Percentiles rank a stretch among this genome's conserved stretches.
phyloP scores from a whole-genome alignment of 1,140 invertebrate genomes.

The Galleria mellonella region DNA sequence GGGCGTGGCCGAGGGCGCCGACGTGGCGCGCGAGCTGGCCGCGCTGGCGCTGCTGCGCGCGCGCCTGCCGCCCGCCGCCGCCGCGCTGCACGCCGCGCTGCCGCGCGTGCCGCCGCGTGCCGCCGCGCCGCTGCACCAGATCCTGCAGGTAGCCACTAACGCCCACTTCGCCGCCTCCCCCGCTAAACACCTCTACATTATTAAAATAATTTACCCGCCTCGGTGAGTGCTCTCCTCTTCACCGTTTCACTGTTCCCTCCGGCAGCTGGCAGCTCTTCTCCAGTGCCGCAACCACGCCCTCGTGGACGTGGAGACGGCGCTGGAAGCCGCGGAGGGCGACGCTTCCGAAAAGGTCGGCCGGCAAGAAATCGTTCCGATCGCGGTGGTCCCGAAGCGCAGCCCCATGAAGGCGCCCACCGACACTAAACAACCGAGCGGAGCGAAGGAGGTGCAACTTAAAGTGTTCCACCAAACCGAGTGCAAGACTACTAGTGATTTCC shows the following conservation, averaged over 20 bases:
- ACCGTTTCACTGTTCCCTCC: not conserved
- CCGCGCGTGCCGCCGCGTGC: constrained; percentile 28
- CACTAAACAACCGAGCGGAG: constrained; percentile 19
- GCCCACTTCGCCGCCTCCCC: too few species aligned
- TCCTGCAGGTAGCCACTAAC: constrained; percentile 47
- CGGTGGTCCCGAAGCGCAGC: constrained; percentile 15
- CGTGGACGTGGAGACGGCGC: constrained; percentile 58
- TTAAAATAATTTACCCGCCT: too few species aligned
- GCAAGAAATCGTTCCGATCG: constrained; percentile 40
- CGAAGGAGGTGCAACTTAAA: constrained; percentile 55
- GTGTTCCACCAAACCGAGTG: constrained; percentile 55
- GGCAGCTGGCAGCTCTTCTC: constrained; percentile 52
- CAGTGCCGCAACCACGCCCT: constrained; percentile 59
- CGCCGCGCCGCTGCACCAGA: constrained; percentile 27
- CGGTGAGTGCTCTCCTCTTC: too few species aligned
- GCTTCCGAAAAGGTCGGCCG: constrained; percentile 26
- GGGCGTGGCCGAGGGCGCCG: constrained; percentile 43
- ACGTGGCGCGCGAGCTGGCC: constrained; percentile 45
- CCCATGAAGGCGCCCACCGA: constrained; percentile 9
- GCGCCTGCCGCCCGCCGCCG: constrained; percentile 37
- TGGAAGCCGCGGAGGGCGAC: constrained; percentile 58
- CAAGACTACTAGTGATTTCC: constrained; percentile 36
- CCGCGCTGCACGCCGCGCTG: constrained; percentile 32
- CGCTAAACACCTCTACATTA: too few species aligned
- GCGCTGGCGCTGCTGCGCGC: constrained; percentile 46